Evolutionary conservation across 1,140 invertebrate genomes (phyloP).

Genomic region (Aphidius gifuensis): DNA sequence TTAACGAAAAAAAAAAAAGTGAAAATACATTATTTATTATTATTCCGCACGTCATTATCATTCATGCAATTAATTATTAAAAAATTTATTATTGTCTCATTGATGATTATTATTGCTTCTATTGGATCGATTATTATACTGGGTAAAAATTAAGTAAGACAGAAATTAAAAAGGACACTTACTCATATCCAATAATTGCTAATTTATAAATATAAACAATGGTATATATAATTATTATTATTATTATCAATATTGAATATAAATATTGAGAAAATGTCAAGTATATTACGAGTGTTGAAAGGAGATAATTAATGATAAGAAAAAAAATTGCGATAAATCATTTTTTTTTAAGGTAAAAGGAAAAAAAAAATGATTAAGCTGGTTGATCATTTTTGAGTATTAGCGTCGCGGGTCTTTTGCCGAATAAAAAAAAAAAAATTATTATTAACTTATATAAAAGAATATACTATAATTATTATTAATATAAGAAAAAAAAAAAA

Average conservation of each 20-base stretch:
- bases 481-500: not conserved
- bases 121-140: slow-evolving; percentile 14
- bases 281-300: slow-evolving; percentile 6
- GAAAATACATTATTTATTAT: slow-evolving; percentile 12
- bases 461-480: not conserved
- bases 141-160: no score
- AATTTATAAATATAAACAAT: not conserved
- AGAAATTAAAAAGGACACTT: no score
- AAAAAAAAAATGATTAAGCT: slow-evolving; percentile 24
- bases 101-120: slow-evolving; percentile 4
- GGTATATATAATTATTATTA: slow-evolving; percentile 18
- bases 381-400: slow-evolving; percentile 47
- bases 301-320: slow-evolving; percentile 10
- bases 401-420: slow-evolving; percentile 25
- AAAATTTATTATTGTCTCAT: slow-evolving; percentile 9
- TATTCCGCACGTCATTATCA: slow-evolving; percentile 20
- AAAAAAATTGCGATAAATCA: slow-evolving; percentile 13
- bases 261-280: slow-evolving; percentile 10
- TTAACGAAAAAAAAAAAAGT: slow-evolving; percentile 15
- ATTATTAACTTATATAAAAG: not conserved
- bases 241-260: slow-evolving; percentile 30
- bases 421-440: slow-evolving; percentile 11
- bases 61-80: slow-evolving; percentile 18
- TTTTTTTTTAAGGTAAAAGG: slow-evolving; percentile 11
- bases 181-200: slow-evolving; percentile 17